Evolutionary conservation across 2,888 invertebrate genomes (phyloP).

Genomic region (Patella pellucida): DNA sequence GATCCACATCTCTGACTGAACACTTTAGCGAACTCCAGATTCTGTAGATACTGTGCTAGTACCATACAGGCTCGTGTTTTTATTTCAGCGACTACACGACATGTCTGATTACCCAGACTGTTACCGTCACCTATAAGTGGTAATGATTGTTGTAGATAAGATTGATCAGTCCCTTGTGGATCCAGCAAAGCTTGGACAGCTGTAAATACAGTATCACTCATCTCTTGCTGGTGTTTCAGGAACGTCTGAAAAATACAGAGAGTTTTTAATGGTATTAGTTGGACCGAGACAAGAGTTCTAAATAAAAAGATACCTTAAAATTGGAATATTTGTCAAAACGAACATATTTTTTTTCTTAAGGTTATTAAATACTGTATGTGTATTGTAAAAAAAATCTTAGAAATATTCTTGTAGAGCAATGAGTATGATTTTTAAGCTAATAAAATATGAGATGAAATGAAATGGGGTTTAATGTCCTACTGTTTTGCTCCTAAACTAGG

Average conservation of each 20-base stretch:
- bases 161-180: conserved; percentile 46
- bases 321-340: no score
- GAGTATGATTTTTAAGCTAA: no score
- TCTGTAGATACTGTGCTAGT: conserved; percentile 63
- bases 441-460: no score
- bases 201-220: conserved; percentile 64
- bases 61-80: conserved; percentile 68
- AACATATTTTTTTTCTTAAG: no score
- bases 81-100: conserved; percentile 70
- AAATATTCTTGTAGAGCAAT: no score
- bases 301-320: no score
- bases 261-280: background rate
- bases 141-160: conserved; percentile 60
- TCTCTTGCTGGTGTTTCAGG: conserved; percentile 54
- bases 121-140: conserved; percentile 64
- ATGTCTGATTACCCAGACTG: conserved; percentile 63
- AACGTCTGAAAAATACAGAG: conserved; percentile 51
- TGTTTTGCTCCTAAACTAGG: no score
- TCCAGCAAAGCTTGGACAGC: conserved; percentile 61
- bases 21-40: conserved; percentile 63
- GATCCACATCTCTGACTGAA: conserved; percentile 67
- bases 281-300: no score
- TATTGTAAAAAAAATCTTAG: no score
- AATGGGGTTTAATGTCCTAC: no score
- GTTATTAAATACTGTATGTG: no score